A percentile compares a stretch with the other conserved stretches of the same genome.
phyloP scores from a whole-genome alignment of 2,113 vertebrate genomes.

The Menura novaehollandiae region DNA sequence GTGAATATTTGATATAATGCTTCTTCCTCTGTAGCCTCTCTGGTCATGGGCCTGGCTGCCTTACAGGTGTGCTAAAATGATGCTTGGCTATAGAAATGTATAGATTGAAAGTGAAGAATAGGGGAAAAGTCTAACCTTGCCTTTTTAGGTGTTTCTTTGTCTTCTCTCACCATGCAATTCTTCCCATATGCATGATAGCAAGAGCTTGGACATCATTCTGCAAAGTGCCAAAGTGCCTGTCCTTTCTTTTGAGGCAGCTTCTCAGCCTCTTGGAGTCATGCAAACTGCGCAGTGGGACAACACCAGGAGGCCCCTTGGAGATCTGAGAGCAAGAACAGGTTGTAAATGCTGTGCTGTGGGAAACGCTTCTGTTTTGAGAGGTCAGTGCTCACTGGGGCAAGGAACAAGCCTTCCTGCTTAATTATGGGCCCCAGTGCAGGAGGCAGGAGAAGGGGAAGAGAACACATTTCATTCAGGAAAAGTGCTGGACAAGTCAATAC shows the following conservation, averaged over 20 bases:
- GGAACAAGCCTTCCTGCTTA: not conserved
- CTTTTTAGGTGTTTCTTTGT: not conserved
- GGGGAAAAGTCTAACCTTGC: not conserved
- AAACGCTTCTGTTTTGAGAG: fast-evolving
- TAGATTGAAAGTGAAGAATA: not conserved
- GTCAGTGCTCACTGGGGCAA: not conserved
- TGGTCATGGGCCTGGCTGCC: not conserved
- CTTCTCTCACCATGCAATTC: not conserved
- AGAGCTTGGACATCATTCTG: not conserved
- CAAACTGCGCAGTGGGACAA: too few species aligned
- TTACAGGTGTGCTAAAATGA: not conserved
- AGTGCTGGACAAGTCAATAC: not conserved
- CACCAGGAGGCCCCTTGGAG: fast-evolving
- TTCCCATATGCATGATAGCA: fast-evolving
- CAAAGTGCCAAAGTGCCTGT: fast-evolving
- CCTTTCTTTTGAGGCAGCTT: not conserved
- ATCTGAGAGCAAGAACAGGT: fast-evolving
- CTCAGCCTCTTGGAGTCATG: not conserved
- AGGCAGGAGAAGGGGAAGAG: not conserved
- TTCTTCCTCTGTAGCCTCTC: not conserved
- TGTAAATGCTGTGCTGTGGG: not conserved
- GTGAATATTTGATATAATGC: not conserved
- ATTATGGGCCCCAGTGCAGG: not conserved
- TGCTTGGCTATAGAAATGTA: fast-evolving
- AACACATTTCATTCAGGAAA: not conserved